Evolutionary conservation across 2,888 invertebrate genomes (phyloP), one percentile per base, ranked within the genome.

Genomic region (Pristionchus arcanus): DNA sequence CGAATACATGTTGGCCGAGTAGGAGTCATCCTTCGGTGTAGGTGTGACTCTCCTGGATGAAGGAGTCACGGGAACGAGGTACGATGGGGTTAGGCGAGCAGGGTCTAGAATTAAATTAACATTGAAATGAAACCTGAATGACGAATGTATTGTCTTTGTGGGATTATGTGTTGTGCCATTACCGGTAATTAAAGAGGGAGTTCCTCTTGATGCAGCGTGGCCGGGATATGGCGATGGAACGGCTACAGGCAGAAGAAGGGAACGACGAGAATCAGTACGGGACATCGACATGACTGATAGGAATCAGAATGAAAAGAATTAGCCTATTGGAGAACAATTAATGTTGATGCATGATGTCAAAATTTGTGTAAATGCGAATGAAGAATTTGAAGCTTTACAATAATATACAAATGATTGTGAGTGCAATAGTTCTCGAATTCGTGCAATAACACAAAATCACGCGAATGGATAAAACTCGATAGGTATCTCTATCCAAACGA

Each of bases 401-500:
- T 7, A 49, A 49, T 49, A 49, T 49, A 49, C 42, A 49, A 49
- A 13, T 49, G 42, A 49, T 68, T 4, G 74, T 16, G 19, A 16
- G n/a, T n/a, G n/a, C n/a, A n/a, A n/a, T n/a, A 21, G 19, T 19
- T 81, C 53, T 49, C 53, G 49, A 81, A 49, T 81, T 81, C 49
- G n/a, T 42, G 77, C 42, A 42, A 7, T 16, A n/a, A 66, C 66
- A 34, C 5, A 28, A 37, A 37, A 74, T 19, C 31, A 34, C 37
- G 74, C 34, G 9, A 16, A 21, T 37, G 74, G 74, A 37, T 34
- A 74, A 74, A 81, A 81, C 81, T 81, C 81, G 81, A n/a, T 81
- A 81, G 49, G 13, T 25, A 11, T 77, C 42, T 42, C 21, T 31
- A n/a, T n/a, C 68, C 15, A 4, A 71, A 31, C 9, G 68, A 71